Base-by-base conservation (phyloP, 2,797 vertebrate species). In the Cossypha niveicapilla region DNA sequence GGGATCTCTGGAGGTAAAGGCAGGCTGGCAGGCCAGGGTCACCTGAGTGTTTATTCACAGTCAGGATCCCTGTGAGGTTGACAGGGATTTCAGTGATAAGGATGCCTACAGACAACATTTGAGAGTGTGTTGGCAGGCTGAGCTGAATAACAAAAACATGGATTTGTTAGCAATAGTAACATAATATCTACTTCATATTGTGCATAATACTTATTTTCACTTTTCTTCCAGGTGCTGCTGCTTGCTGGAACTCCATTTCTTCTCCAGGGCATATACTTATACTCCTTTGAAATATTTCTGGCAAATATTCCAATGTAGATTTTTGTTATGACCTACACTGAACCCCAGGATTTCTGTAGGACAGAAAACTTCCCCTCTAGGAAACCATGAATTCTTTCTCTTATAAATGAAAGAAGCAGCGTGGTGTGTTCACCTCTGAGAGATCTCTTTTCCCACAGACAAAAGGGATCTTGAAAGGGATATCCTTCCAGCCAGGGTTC, bases 21-120 rank as follows among this genome's bases (percentile, higher is more conserved):
- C 30, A 81, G 53, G 18, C 30, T 2, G 1, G 27, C 53, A 41
- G 63, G 32, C 30, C 45, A 10, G 21, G 9, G 32, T 27, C 30
- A 77, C 14, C 18, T 14, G 53, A 11, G 24, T 23, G 9, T 53
- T 70, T 53, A 37, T 60, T 62, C 28, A 14, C 37, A 61, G 53
- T 56, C 34, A 27, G 35, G 30, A 48, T 51, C 25, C 63, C 41
- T 34, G 7, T 0, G 0, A 79, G 18, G 10, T 2, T 68, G 61
- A 39, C 0, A 0, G 1, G 3, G 28, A 8, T 15, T 62, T 84
- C 39, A 34, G 27, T 2, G 6, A 18, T 61, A 60, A 77, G 47
- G 61, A 45, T 66, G 51, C 34, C 58, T 47, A 10, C 27, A 86
- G 57, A 19, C 42, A 35, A 2, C 30, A 6, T 30, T 45, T 34